These are phyloP conservation scores for Drosophila obscura DNA, from an alignment of 1,140 invertebrate genomes.

Conservation along the genomic window DNA sequence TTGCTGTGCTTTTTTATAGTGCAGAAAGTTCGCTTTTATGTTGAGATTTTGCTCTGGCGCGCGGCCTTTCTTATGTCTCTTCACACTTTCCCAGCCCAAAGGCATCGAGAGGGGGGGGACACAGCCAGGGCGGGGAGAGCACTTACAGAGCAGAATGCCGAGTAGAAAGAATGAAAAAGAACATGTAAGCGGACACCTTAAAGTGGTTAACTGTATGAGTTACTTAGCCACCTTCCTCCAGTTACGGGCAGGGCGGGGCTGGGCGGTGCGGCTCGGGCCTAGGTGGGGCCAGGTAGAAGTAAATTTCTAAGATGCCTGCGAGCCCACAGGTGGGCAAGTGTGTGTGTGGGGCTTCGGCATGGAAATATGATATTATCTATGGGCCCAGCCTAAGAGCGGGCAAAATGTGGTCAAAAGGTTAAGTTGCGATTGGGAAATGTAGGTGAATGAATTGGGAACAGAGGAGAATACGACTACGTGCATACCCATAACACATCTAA, in stretches of 20 bases:
- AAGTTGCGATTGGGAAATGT: slow-evolving; percentile 56
- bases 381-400: not conserved
- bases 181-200: slow-evolving; percentile 74
- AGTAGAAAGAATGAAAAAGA: slow-evolving; percentile 38
- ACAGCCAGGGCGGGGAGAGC: not conserved
- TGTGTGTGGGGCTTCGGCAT: slow-evolving; percentile 34
- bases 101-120: slow-evolving; percentile 8
- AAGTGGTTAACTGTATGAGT: slow-evolving; percentile 65
- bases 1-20: slow-evolving; percentile 47
- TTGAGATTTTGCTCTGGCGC: slow-evolving; percentile 61
- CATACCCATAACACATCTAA: too few species aligned
- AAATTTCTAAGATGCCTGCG: slow-evolving; percentile 37
- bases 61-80: slow-evolving; percentile 72
- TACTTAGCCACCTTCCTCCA: slow-evolving; percentile 51
- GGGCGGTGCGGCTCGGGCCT: not conserved
- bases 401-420: slow-evolving; percentile 63
- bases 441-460: slow-evolving; percentile 10
- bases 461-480: not conserved
- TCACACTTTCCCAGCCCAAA: slow-evolving; percentile 64
- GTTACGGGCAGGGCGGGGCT: slow-evolving; percentile 14
- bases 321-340: slow-evolving; percentile 2
- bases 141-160: slow-evolving; percentile 20
- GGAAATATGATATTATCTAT: slow-evolving; percentile 51
- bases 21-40: slow-evolving; percentile 65
- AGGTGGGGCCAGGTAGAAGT: slow-evolving; percentile 29